Evolutionary conservation across 2,888 invertebrate species (phyloP).

Genomic region (Oxytorus armatus): DNA sequence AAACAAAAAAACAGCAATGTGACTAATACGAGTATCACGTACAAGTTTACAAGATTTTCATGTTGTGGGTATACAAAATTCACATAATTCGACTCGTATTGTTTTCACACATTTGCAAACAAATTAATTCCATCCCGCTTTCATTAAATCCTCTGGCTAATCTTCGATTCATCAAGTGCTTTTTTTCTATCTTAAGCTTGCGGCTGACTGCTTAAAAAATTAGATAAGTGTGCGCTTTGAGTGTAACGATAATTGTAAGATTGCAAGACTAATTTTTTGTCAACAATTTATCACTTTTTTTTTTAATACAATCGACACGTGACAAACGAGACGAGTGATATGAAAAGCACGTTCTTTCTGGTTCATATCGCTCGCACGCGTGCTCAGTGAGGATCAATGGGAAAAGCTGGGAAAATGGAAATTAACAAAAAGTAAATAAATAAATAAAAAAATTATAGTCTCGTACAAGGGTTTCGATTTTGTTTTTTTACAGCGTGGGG

Average conservation of each 20-base stretch:
- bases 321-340: constrained; percentile 37
- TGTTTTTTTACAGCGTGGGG: constrained; percentile 78
- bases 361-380: constrained; percentile 44
- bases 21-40: constrained; percentile 40
- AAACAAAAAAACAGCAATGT: constrained; percentile 7
- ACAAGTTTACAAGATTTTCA: constrained; percentile 7
- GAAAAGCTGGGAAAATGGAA: background rate
- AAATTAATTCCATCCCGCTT: constrained; percentile 39
- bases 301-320: constrained; percentile 16
- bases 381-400: constrained; percentile 5
- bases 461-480: constrained; percentile 30
- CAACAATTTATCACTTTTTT: constrained; percentile 19
- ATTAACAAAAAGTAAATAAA: background rate
- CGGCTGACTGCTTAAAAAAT: constrained; percentile 30
- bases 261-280: constrained; percentile 7
- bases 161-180: constrained; percentile 11
- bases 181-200: constrained; percentile 22
- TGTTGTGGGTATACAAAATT: background rate
- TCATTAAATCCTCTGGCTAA: constrained; percentile 17
- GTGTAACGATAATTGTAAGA: constrained; percentile 47
- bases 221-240: constrained; percentile 43
- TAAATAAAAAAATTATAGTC: background rate
- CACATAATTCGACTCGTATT: constrained; percentile 7
- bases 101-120: constrained; percentile 32
- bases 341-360: constrained; percentile 50